phyloP scores from a whole-genome alignment of 1,140 invertebrate genomes.

The Anagrus nilaparvatae region DNA sequence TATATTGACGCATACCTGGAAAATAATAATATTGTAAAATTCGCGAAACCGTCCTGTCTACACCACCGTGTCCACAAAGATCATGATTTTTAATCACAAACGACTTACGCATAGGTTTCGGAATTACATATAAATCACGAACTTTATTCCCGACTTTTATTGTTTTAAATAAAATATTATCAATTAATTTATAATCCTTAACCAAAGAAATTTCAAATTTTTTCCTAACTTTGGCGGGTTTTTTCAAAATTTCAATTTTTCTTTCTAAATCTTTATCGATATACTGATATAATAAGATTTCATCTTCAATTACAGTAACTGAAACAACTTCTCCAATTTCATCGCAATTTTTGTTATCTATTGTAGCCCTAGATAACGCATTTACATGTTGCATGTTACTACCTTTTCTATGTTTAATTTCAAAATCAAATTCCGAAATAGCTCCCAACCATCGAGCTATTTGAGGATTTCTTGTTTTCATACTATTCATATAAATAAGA shows the following conservation, averaged over 20 bases:
- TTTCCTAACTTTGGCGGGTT: background rate
- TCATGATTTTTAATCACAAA: conserved; percentile 14
- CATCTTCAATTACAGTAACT: background rate
- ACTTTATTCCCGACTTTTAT: too few species aligned
- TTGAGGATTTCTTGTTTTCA: conserved; percentile 9
- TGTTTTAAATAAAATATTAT: conserved; percentile 8
- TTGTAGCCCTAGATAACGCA: conserved; percentile 1
- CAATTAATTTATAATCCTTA: background rate
- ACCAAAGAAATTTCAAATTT: background rate
- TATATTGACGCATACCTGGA: conserved; percentile 1
- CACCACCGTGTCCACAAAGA: conserved; percentile 10
- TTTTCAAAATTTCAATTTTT: conserved; percentile 4
- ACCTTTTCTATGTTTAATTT: conserved; percentile 6
- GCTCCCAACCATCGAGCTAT: conserved; percentile 4
- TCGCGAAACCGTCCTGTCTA: conserved; percentile 8
- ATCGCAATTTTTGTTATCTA: background rate
- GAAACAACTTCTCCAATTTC: background rate
- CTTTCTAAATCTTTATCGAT: conserved; percentile 1
- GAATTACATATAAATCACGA: conserved; percentile 10
- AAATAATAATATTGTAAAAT: conserved; percentile 14
- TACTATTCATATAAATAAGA: conserved; percentile 3
- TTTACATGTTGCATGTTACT: conserved; percentile 3
- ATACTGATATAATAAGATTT: conserved; percentile 8
- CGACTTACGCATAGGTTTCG: conserved; percentile 9
- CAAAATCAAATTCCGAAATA: conserved; percentile 6